These are phyloP conservation scores for Paraescarpia echinospica DNA, from an alignment of 1,140 invertebrate genomes.

Conservation along the genomic window DNA sequence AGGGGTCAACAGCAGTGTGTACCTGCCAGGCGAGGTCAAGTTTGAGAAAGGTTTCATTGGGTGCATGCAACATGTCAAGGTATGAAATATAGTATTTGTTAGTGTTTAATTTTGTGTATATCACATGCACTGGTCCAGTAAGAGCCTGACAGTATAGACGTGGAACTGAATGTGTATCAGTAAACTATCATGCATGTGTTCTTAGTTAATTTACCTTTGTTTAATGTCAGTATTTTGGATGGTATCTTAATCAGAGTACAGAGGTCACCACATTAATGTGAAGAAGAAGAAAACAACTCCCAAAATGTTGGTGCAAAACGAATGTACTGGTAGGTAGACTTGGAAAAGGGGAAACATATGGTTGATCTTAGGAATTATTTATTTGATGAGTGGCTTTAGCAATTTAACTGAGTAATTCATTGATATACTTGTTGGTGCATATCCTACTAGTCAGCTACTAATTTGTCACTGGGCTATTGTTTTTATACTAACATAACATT, in stretches of 20 bases:
- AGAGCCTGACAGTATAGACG: too few species aligned
- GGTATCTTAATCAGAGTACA: too few species aligned
- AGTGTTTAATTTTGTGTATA: not conserved
- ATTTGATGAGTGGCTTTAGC: not conserved
- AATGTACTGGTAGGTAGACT: too few species aligned
- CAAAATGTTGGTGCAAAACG: too few species aligned
- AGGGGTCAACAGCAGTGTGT: not conserved
- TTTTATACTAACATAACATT: not conserved
- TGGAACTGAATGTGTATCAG: too few species aligned
- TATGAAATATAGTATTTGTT: not conserved
- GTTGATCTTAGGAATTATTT: not conserved
- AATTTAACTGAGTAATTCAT: not conserved
- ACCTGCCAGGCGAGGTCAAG: not conserved
- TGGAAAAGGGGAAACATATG: too few species aligned
- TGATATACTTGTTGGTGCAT: not conserved
- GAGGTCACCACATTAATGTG: too few species aligned
- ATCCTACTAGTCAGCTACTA: not conserved
- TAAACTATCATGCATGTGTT: too few species aligned
- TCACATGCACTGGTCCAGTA: not conserved
- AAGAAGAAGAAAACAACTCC: too few species aligned
- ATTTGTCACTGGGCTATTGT: not conserved
- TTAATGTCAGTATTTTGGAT: too few species aligned
- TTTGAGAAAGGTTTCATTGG: conserved; percentile 12
- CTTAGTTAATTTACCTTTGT: too few species aligned
- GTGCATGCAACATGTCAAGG: conserved; percentile 12